These are phyloP conservation scores for Sula dactylatra DNA, from an alignment of 2,113 vertebrate species.

Conservation along the genomic window DNA sequence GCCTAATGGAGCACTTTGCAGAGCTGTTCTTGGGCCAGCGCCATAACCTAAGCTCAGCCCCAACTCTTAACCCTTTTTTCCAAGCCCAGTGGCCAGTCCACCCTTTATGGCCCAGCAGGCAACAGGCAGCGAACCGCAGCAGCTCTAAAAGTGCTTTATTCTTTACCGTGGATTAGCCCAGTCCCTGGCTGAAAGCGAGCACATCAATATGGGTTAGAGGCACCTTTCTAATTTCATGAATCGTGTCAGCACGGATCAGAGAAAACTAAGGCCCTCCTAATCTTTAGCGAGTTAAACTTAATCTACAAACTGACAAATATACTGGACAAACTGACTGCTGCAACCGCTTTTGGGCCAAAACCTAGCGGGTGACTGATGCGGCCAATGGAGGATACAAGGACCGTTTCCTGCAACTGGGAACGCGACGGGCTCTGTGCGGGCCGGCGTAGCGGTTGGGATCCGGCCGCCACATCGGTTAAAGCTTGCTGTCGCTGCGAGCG, in stretches of 20 bases:
- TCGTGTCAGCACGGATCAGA: not conserved
- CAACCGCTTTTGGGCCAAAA: not conserved
- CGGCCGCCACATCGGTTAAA: not conserved
- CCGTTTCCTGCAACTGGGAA: fast-evolving
- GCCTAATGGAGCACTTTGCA: not conserved
- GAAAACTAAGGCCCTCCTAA: not conserved
- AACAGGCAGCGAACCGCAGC: not conserved
- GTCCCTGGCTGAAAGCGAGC: not conserved
- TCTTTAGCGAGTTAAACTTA: not conserved
- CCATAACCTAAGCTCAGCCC: not conserved
- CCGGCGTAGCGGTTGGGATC: not conserved
- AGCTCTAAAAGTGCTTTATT: not conserved
- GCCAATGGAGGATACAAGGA: not conserved
- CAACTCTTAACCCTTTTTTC: not conserved
- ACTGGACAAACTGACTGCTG: not conserved
- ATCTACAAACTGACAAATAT: not conserved
- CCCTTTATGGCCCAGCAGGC: not conserved
- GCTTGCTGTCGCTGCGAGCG: not conserved
- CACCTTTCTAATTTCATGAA: not conserved
- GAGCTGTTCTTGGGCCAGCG: not conserved
- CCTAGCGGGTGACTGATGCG: fast-evolving
- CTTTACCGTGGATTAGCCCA: not conserved
- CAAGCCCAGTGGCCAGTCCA: not conserved
- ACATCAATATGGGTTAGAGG: not conserved
- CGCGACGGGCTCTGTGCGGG: not conserved